Evolutionary conservation across 1,140 invertebrate species (phyloP), one percentile per base, ranked within the genome.

Genomic region (Penaeus vannamei): DNA sequence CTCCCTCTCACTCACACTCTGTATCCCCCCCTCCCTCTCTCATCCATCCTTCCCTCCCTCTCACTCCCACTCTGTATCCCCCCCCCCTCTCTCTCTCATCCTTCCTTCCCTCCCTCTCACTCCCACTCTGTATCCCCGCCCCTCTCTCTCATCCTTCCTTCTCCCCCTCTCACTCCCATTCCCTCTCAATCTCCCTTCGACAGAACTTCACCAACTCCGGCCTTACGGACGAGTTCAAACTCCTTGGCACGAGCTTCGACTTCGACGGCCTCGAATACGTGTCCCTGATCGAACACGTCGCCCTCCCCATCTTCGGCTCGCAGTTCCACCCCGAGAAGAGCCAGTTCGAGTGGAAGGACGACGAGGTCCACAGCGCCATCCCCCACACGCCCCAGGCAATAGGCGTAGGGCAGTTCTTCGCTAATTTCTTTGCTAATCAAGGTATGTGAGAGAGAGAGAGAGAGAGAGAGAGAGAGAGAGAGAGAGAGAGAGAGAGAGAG

Each of bases 261-360:
- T 91, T 92, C 42, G 93, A 96, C 81, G 95, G 95, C 19, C 91
- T 95, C 0, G 92, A 95, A 92, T 98, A 96, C 92, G 95, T 94
- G 20, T 93, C 93, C 95, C 91, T 95, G 95, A 91, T 94, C 91
- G 91, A 94, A 93, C 92, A 91, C 42, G 46, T 61, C 26, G 23
- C 26, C 17, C 94, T 93, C 86, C 98, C 98, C 26, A 96, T 98
- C 92, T 98, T 97, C 93, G 97, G 95, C 5, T 93, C 97, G 0
- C 97, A 98, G 92, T 98, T 97, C 92, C 98, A 99, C 93, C 98
- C 98, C 2, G 98, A 99, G 93, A 98, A 98, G 92, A 96, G 95
- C 92, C 92, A 95, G 1, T 98, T 96, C 91, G 97, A 98, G 93
- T 98, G 97, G 95, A 94, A 94, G 8, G 91, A 91, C 1, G 94